phyloP scores from a whole-genome alignment of 2,113 vertebrate genomes.

The Murina feae region DNA sequence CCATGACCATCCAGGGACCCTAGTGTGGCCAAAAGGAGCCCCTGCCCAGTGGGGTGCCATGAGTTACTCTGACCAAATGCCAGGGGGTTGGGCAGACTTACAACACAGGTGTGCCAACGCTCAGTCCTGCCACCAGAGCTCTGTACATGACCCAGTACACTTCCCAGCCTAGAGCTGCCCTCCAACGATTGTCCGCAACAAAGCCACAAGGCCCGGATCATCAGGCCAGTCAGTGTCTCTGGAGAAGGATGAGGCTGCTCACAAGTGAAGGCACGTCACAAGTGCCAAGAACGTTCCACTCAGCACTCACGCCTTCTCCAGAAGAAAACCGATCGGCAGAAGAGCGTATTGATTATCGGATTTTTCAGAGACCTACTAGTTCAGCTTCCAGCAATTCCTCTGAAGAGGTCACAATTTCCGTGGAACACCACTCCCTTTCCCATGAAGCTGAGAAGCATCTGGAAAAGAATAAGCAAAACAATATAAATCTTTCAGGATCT shows the following conservation, averaged over 20 bases:
- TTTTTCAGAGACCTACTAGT: slow-evolving; percentile 28
- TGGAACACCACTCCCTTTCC: slow-evolving; percentile 82
- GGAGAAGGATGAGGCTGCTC: slow-evolving; percentile 51
- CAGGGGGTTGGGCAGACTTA: slow-evolving; percentile 62
- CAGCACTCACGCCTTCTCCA: slow-evolving; percentile 61
- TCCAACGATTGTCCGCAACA: slow-evolving; percentile 53
- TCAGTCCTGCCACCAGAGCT: not conserved
- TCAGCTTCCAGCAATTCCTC: slow-evolving; percentile 61
- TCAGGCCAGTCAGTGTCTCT: slow-evolving; percentile 62
- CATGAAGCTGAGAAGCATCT: slow-evolving; percentile 85
- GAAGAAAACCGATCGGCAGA: slow-evolving; percentile 39
- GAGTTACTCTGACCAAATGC: slow-evolving; percentile 61
- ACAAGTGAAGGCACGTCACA: slow-evolving; percentile 48
- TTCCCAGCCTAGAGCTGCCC: slow-evolving; percentile 58
- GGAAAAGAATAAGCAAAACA: slow-evolving; percentile 70
- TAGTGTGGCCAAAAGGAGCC: slow-evolving; percentile 68
- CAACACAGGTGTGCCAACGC: not conserved
- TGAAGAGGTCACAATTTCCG: slow-evolving; percentile 82
- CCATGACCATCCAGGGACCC: slow-evolving; percentile 60
- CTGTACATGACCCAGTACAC: fast-evolving
- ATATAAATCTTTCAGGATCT: not conserved
- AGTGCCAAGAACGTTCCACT: slow-evolving; percentile 16
- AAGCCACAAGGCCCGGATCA: slow-evolving; percentile 63
- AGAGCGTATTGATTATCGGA: slow-evolving; percentile 11
- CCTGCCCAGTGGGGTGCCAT: slow-evolving; percentile 54